Percentiles rank a stretch among this genome's conserved stretches.
phyloP scores from a whole-genome alignment of 2,888 invertebrate genomes.

The Philereme transversata region DNA sequence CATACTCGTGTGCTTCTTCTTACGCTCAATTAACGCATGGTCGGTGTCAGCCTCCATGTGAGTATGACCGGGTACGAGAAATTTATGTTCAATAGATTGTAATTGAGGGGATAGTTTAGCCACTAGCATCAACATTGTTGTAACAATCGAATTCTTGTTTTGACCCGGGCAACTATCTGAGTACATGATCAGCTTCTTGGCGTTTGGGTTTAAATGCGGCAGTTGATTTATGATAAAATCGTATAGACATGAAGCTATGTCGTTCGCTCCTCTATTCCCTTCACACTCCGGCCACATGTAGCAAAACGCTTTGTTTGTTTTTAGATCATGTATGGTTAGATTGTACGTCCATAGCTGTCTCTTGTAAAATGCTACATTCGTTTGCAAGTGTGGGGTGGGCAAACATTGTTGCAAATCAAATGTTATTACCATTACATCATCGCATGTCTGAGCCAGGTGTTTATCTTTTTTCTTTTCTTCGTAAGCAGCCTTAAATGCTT shows the following conservation, averaged over 20 bases:
- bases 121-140: constrained; percentile 29
- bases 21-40: constrained; percentile 23
- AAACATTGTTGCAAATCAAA: too few relatives aligned
- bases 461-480: constrained; percentile 25
- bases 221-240: constrained; percentile 30
- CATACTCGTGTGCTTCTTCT: constrained; percentile 25
- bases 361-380: constrained; percentile 37
- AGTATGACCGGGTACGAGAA: constrained; percentile 38
- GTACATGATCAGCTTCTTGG: constrained; percentile 22
- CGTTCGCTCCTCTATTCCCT: constrained; percentile 40
- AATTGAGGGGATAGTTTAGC: constrained; percentile 27
- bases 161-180: constrained; percentile 31
- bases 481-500: constrained; percentile 26
- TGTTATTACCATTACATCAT: constrained; percentile 8
- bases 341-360: constrained; percentile 38
- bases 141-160: constrained; percentile 22
- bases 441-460: constrained; percentile 20
- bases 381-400: not conserved
- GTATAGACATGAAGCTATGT: constrained; percentile 42
- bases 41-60: constrained; percentile 36
- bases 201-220: constrained; percentile 17
- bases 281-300: constrained; percentile 40
- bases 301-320: constrained; percentile 26
- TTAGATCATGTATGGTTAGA: constrained; percentile 36
- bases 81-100: constrained; percentile 39